These are phyloP conservation scores for Corvus moneduloides DNA, from an alignment of 2,113 vertebrate genomes.

Conservation along the genomic window DNA sequence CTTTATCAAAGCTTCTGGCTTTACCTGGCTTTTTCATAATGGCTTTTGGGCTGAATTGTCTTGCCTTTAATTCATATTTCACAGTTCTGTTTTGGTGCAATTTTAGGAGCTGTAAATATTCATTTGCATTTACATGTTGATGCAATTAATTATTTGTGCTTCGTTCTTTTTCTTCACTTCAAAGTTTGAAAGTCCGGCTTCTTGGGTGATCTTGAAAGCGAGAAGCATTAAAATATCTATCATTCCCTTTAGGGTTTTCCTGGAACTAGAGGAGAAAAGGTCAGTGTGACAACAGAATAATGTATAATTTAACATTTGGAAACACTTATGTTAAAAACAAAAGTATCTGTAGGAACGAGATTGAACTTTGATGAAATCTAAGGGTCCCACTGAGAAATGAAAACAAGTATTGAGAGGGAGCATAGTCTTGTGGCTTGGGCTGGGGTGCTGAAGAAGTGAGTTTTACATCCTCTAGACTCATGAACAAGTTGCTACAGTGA, in stretches of 20 bases:
- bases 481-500: not conserved
- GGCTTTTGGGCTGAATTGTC: slow-evolving; percentile 37
- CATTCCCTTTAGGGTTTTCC: slow-evolving; percentile 85
- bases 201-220: not conserved
- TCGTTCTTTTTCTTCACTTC: not conserved
- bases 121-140: not conserved
- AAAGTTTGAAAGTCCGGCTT: slow-evolving; percentile 11
- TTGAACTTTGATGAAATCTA: not conserved
- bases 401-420: not conserved
- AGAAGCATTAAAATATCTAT: slow-evolving; percentile 41
- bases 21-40: slow-evolving; percentile 15
- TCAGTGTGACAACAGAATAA: slow-evolving; percentile 64
- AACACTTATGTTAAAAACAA: not conserved
- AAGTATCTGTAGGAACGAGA: not conserved
- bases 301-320: not conserved
- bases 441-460: not conserved
- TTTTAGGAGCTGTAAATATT: slow-evolving; percentile 15
- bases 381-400: not conserved
- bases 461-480: not conserved
- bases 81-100: not conserved
- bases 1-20: not conserved
- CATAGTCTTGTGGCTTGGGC: not conserved
- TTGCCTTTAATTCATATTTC: not conserved
- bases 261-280: slow-evolving; percentile 97
- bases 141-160: slow-evolving; percentile 31